Conservation (phyloP, 1,140 invertebrate species). For the Potamilus streckersoni region DNA sequence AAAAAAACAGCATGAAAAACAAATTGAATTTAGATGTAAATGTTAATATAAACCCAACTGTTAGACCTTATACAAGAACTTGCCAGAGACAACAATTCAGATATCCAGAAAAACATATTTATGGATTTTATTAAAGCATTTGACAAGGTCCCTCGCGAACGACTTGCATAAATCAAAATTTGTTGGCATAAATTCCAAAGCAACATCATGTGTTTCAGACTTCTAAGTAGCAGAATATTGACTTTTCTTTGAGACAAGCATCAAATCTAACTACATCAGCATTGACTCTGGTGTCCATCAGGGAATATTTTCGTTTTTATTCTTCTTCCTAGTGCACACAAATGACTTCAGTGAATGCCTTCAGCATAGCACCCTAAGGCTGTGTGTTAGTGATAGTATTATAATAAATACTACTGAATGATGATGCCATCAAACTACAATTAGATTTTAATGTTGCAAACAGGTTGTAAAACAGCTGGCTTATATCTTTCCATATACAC, state of each 20-base stretch:
- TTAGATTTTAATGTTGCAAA: background rate
- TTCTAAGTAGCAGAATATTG: constrained; percentile 26
- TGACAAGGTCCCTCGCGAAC: constrained; percentile 24
- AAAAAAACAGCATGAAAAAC: constrained; percentile 22
- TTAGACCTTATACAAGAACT: constrained; percentile 24
- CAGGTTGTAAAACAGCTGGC: constrained; percentile 23
- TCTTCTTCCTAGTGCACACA: constrained; percentile 30
- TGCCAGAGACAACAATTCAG: background rate
- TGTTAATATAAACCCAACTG: constrained; percentile 34
- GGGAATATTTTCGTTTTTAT: constrained; percentile 32
- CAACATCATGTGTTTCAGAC: constrained; percentile 28
- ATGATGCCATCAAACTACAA: no score
- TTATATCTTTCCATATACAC: constrained; percentile 25
- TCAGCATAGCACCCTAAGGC: constrained; percentile 15
- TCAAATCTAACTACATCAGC: constrained; percentile 12
- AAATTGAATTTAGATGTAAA: constrained; percentile 27
- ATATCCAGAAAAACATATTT: constrained; percentile 25
- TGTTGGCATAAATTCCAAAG: no score
- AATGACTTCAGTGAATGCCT: constrained; percentile 11
- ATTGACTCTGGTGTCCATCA: constrained; percentile 34
- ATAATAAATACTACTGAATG: background rate
- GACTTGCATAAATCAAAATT: constrained; percentile 9
- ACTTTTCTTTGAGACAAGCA: constrained; percentile 30
- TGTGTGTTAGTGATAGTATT: constrained; percentile 17
- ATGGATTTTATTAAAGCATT: constrained; percentile 39